Evolutionary conservation across 2,888 invertebrate genomes (phyloP), one percentile per base, ranked within the genome.

Genomic region (Pogonocherus hispidulus): DNA sequence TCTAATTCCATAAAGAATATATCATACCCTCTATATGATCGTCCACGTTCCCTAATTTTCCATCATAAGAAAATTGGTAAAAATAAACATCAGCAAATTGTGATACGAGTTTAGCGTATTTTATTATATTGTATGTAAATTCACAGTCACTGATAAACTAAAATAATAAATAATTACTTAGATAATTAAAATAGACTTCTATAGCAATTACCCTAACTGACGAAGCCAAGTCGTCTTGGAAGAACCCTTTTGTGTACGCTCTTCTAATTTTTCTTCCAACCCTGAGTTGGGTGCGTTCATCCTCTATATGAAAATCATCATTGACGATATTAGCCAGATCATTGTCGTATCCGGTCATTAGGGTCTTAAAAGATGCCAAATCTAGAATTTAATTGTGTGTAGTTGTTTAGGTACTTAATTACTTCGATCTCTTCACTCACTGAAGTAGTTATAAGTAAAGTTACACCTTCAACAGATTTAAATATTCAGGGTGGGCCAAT

Each of bases 21-120:
- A 2, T 19, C 67, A 37, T 41, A 67, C 67, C 67, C 14, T 47
- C 37, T 8, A 67, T 16, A 19, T 56, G 11, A 14, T 16, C 11
- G 14, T 56, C n/a, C 1, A 47, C 47, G 9, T 51, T 47, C 1
- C 67, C 67, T 37, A 67, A 20, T 14, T 37, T 14, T 9, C 67
- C 67, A n/a, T 51, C 44, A 19, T 67, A 56, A 0, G 67, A 67
- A 51, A 67, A 67, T 49, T 67, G 67, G 16, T 67, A 67, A 37
- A 67, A 67, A 11, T 56, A 63, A 32, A 67, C 57, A 9, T 55
- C 49, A 3, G 63, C 56, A 18, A 51, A 63, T 2, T 46, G 23
- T 5, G 63, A 67, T 14, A 44, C 27, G 1, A 64, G 11, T 22
- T 57, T 23, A 16, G 67, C 67, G 59, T 63, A 59, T 41, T 49